Conservation (phyloP, 1,140 invertebrate species). For the Drosophila subobscura region DNA sequence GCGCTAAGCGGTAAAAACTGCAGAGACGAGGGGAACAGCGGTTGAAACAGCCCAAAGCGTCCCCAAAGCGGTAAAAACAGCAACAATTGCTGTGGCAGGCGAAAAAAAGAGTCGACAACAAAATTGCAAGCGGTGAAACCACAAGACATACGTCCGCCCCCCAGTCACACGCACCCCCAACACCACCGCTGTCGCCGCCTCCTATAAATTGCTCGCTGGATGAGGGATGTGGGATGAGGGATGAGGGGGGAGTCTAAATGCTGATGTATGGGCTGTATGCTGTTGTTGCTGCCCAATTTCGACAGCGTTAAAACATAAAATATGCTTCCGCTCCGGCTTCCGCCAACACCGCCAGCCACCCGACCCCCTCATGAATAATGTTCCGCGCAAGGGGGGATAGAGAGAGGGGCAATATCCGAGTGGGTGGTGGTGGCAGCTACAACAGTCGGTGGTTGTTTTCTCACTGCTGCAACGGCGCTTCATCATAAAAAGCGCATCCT, state of each 20-base stretch:
- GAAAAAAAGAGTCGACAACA: conserved; percentile 26
- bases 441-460: conserved; percentile 67
- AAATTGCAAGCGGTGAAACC: conserved; percentile 76
- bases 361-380: conserved; percentile 72
- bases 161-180: neutral
- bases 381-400: conserved; percentile 46
- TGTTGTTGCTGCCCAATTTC: conserved; percentile 72
- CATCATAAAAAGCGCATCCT: conserved; percentile 82
- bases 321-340: conserved; percentile 71
- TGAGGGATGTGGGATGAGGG: conserved; percentile 20
- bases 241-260: conserved; percentile 55
- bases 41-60: no score
- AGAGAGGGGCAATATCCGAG: conserved; percentile 8
- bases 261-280: conserved; percentile 72
- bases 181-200: neutral
- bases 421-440: conserved; percentile 36
- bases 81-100: conserved; percentile 71
- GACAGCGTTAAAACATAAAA: conserved; percentile 83
- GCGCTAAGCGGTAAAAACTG: conserved; percentile 2
- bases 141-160: conserved; percentile 66
- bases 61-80: conserved; percentile 8
- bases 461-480: conserved; percentile 64
- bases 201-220: conserved; percentile 30
- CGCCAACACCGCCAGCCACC: neutral
- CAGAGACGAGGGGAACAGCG: conserved; percentile 11